A percentile compares a stretch with the other conserved stretches of the same genome.
phyloP scores from a whole-genome alignment of 2,797 vertebrate species.

The Enteromius mattozi region DNA sequence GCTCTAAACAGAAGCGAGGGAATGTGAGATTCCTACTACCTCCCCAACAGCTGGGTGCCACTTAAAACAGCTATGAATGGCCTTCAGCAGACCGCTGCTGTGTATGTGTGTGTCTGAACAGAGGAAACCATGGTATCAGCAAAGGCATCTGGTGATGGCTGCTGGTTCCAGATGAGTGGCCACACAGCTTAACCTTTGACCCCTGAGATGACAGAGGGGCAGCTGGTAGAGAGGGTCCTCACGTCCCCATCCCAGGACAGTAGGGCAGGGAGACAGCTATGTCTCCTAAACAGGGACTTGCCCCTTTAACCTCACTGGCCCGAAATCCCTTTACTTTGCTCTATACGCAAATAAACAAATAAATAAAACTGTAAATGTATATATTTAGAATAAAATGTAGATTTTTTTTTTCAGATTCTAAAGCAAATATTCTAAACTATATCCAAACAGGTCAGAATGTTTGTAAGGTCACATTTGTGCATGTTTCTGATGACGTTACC shows the following conservation, averaged over 20 bases:
- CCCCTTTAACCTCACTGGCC: slow-evolving; percentile 13
- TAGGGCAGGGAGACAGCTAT: slow-evolving; percentile 30
- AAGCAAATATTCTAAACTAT: neutral
- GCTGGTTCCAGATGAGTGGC: slow-evolving; percentile 65
- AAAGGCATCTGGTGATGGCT: slow-evolving; percentile 63
- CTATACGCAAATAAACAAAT: neutral
- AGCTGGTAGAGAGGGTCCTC: slow-evolving; percentile 18
- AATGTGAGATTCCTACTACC: slow-evolving; percentile 27
- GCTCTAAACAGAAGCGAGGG: slow-evolving; percentile 35
- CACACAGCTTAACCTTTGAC: slow-evolving; percentile 59
- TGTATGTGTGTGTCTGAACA: slow-evolving; percentile 47
- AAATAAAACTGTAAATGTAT: neutral
- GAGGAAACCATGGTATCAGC: slow-evolving; percentile 63
- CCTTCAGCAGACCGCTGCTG: slow-evolving; percentile 56
- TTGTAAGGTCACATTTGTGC: no score
- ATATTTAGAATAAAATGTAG: neutral
- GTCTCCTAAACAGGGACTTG: slow-evolving; percentile 15
- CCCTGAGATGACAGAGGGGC: slow-evolving; percentile 56
- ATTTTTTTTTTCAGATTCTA: neutral
- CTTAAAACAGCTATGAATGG: slow-evolving; percentile 65
- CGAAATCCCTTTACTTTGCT: neutral
- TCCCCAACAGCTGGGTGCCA: slow-evolving; percentile 64
- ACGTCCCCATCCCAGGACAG: slow-evolving; percentile 43
- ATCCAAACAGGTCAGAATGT: neutral
- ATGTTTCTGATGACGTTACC: neutral